A percentile compares a stretch with the other conserved stretches of the same genome.
These are phyloP conservation scores for Okapia johnstoni DNA, from an alignment of 2,113 vertebrate species.

Conservation along the genomic window DNA sequence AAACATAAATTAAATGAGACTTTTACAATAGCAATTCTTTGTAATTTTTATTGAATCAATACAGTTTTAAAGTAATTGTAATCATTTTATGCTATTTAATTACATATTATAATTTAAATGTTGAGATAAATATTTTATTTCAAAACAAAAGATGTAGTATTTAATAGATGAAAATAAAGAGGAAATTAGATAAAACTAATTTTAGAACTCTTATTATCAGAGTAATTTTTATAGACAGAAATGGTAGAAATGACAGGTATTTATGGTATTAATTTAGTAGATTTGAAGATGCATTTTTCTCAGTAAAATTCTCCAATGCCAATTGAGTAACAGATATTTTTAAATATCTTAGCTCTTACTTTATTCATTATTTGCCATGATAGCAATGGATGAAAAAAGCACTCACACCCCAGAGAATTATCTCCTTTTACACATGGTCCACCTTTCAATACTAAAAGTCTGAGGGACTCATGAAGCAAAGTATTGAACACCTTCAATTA, in stretches of 20 bases:
- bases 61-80: not conserved
- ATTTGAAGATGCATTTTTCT: not conserved
- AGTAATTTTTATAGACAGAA: not conserved
- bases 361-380: not conserved
- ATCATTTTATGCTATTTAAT: not conserved
- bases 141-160: not conserved
- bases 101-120: not conserved
- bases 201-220: not conserved
- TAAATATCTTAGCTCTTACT: not conserved
- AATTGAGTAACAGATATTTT: not conserved
- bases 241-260: not conserved
- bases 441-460: not conserved
- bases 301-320: not conserved
- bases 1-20: not conserved
- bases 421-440: not conserved
- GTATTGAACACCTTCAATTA: not conserved
- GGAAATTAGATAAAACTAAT: not conserved
- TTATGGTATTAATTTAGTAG: not conserved
- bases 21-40: not conserved
- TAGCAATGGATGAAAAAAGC: not conserved
- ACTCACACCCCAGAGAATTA: not conserved
- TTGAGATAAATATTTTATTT: not conserved
- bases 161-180: not conserved
- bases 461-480: not conserved
- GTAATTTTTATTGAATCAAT: not conserved